Percentiles rank a stretch among this genome's conserved stretches.
Conservation (phyloP, 2,888 invertebrate genomes). For the Pomacea canaliculata region DNA sequence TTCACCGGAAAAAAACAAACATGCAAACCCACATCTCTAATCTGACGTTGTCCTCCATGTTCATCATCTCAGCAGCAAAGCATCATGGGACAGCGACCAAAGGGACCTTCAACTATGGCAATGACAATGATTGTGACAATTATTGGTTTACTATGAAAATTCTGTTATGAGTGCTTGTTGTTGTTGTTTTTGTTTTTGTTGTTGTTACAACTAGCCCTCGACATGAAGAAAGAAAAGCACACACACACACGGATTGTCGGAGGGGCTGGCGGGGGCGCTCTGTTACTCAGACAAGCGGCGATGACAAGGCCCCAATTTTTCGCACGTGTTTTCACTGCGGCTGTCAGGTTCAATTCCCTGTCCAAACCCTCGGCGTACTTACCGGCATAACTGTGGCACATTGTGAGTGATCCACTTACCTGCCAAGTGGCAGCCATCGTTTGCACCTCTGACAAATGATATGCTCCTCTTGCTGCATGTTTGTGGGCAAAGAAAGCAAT, state of each 20-base stretch:
- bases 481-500: no score
- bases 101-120: neutral
- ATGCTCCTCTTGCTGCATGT: no score
- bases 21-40: neutral
- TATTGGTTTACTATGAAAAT: neutral
- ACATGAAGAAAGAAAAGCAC: neutral
- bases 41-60: no score
- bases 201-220: no score
- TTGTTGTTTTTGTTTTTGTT: no score
- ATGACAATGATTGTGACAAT: neutral
- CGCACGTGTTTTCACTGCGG: constrained; percentile 22
- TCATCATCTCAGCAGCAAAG: no score
- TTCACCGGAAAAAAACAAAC: neutral
- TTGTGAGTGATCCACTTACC: no score
- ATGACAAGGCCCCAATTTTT: constrained; percentile 10
- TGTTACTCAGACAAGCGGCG: neutral
- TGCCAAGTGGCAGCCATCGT: no score
- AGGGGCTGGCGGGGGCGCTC: neutral
- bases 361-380: constrained; percentile 17
- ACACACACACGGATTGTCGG: neutral
- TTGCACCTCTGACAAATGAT: no score
- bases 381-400: constrained; percentile 12
- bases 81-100: no score
- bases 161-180: no score
- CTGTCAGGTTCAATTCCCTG: constrained; percentile 17